phyloP scores from a whole-genome alignment of 2,797 vertebrate genomes.

The Austrolebias charrua region DNA sequence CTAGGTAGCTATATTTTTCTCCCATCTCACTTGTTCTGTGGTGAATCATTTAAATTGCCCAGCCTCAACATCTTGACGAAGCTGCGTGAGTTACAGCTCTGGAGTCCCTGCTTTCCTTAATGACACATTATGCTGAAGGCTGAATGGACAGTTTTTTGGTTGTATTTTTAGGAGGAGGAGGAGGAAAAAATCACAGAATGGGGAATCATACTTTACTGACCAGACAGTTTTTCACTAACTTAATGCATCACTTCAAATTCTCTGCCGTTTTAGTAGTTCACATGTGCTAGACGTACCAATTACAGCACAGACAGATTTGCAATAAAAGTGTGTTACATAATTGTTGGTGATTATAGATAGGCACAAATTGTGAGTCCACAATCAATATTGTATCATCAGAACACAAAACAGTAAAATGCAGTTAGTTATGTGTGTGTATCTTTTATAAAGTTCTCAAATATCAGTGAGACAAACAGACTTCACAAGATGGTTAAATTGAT shows the following conservation, averaged over 20 bases:
- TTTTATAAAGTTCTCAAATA: background rate
- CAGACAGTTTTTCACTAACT: constrained; percentile 44
- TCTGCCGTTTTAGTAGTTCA: constrained; percentile 1
- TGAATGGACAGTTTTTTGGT: constrained; percentile 31
- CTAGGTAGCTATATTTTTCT: constrained; percentile 64
- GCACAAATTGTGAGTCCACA: no score
- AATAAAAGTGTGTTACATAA: background rate
- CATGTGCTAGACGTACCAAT: background rate
- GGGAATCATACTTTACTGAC: constrained; percentile 51
- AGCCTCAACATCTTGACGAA: constrained; percentile 49
- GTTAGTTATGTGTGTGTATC: no score
- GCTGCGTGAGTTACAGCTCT: constrained; percentile 36
- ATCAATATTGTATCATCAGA: no score
- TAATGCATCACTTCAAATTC: constrained; percentile 35
- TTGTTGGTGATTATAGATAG: no score
- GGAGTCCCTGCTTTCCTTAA: constrained; percentile 59
- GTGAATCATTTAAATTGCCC: constrained; percentile 66
- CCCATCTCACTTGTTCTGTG: constrained; percentile 33
- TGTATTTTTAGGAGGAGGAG: constrained; percentile 20
- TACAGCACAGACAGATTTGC: background rate
- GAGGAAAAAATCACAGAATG: constrained; percentile 20
- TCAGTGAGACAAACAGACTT: constrained; percentile 2
- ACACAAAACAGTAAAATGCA: no score
- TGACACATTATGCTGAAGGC: constrained; percentile 59
- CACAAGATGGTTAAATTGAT: constrained; percentile 25